A percentile compares a stretch with the other conserved stretches of the same genome.
Evolutionary conservation across 2,797 vertebrate species (phyloP).

Genomic region (Danio aesculapii): DNA sequence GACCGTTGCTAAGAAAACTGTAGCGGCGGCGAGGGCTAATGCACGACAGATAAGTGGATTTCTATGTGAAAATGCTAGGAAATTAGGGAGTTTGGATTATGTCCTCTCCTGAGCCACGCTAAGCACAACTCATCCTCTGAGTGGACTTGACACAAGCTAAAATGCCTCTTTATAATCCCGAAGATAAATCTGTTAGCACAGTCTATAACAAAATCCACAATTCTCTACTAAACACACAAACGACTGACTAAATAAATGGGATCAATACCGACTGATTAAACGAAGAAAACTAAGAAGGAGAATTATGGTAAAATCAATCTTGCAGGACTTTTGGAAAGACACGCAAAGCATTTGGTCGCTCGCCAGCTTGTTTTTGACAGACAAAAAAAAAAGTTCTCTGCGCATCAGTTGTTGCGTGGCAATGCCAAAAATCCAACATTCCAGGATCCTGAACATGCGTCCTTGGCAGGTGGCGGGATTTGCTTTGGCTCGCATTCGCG

Average conservation of each 20-base stretch:
- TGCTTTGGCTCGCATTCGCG: constrained; percentile 32
- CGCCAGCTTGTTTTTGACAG: constrained; percentile 16
- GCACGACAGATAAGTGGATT: constrained; percentile 56
- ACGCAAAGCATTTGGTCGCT: background rate
- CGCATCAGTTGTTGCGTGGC: constrained; percentile 29
- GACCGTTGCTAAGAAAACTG: constrained; percentile 66
- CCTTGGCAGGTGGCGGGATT: constrained; percentile 30
- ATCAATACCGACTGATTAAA: constrained; percentile 30
- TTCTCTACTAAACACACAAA: constrained; percentile 8
- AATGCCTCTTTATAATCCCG: constrained; percentile 15
- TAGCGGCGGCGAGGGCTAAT: constrained; percentile 53
- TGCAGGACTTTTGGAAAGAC: constrained; percentile 24
- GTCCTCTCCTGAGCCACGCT: constrained; percentile 35
- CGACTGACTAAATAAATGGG: constrained; percentile 11
- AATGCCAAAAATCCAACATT: constrained; percentile 25
- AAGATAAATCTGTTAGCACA: constrained; percentile 18
- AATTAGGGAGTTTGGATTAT: constrained; percentile 39
- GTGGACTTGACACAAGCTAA: constrained; percentile 33
- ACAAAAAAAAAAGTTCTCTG: constrained; percentile 27
- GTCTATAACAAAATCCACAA: constrained; percentile 21
- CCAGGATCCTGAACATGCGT: constrained; percentile 27
- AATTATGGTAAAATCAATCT: constrained; percentile 17
- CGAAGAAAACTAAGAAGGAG: background rate
- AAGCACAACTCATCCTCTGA: constrained; percentile 38
- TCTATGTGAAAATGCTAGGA: constrained; percentile 41